A percentile compares a stretch with the other conserved stretches of the same genome.
These are phyloP conservation scores for Eupithecia insigniata DNA, from an alignment of 2,888 invertebrate species.

Conservation along the genomic window DNA sequence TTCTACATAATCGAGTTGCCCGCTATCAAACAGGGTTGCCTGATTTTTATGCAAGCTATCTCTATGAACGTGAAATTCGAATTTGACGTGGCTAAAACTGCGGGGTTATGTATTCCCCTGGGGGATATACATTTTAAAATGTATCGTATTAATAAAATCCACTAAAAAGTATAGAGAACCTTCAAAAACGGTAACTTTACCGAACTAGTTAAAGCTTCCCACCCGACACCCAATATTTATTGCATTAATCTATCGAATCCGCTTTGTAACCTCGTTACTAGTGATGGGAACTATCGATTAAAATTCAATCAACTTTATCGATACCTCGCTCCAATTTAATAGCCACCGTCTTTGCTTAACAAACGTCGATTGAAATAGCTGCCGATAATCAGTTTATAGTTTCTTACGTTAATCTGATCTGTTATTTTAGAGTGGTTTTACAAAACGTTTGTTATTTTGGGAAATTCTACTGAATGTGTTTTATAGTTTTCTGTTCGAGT, in stretches of 20 bases:
- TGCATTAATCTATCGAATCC: conserved; percentile 32
- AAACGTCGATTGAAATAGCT: conserved; percentile 21
- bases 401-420: conserved; percentile 6
- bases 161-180: neutral
- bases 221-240: conserved; percentile 28
- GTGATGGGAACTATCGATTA: conserved; percentile 35
- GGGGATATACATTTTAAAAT: neutral
- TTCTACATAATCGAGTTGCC: too few relatives aligned
- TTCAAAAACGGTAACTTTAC: conserved; percentile 8
- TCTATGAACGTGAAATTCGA: too few relatives aligned
- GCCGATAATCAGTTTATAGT: conserved; percentile 16
- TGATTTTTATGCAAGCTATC: too few relatives aligned
- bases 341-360: conserved; percentile 22
- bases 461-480: neutral
- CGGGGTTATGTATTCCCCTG: too few relatives aligned
- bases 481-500: neutral
- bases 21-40: too few relatives aligned
- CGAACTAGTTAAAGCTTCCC: conserved; percentile 5
- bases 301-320: conserved; percentile 34
- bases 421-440: neutral
- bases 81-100: too few relatives aligned
- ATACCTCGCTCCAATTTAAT: conserved; percentile 30
- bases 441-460: neutral
- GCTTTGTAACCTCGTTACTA: conserved; percentile 31
- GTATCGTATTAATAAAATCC: neutral